Conservation (phyloP, 37 sponge, comb jelly and placozoan species). For the Halisarca cf. caerulea region DNA sequence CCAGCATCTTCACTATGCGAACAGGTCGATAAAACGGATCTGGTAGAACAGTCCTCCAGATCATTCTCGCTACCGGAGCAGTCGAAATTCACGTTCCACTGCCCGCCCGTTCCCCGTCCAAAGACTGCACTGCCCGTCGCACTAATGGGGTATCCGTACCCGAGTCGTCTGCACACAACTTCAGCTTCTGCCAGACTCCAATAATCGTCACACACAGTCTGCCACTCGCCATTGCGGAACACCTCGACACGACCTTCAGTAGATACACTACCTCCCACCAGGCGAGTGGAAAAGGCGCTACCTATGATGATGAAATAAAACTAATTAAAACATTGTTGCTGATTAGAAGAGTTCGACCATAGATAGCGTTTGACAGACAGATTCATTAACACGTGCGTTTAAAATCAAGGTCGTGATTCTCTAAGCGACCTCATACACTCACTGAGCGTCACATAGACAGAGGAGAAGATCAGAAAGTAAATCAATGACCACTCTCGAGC, state of each 20-base stretch:
- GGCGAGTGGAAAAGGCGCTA: neutral
- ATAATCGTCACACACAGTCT: constrained; percentile 6
- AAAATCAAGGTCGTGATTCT: too few species aligned
- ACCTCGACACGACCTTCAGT: constrained; percentile 32
- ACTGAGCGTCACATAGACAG: too few species aligned
- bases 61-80: neutral
- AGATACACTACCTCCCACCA: constrained; percentile 2
- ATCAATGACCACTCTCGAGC: too few species aligned
- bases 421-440: too few species aligned
- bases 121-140: constrained; percentile 3
- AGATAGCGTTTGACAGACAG: too few species aligned
- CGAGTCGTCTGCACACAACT: constrained; percentile 2
- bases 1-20: neutral
- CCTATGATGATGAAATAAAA: too few species aligned
- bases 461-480: too few species aligned
- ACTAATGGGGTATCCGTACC: constrained; percentile 16
- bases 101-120: constrained; percentile 18
- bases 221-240: constrained; percentile 14
- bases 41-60: neutral
- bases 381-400: too few species aligned
- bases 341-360: too few species aligned
- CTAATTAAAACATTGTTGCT: too few species aligned
- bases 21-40: neutral
- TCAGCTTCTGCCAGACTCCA: constrained; percentile 22
- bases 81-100: neutral